Percentiles rank a stretch among this genome's conserved stretches.
Evolutionary conservation across 2,113 vertebrate species (phyloP).

Genomic region (Sminthopsis crassicaudata): DNA sequence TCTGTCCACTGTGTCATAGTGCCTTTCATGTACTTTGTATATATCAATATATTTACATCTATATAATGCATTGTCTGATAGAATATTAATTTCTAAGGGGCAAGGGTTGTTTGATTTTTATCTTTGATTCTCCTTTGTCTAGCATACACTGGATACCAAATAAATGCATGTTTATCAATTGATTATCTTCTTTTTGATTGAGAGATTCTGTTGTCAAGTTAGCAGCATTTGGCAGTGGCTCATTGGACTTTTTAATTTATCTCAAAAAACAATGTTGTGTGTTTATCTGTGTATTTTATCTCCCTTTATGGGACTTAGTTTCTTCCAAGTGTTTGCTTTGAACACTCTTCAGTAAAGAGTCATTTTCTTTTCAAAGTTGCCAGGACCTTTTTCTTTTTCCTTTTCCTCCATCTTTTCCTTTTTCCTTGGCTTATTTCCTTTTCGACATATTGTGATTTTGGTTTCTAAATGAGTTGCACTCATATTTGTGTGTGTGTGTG

Average conservation of each 20-base stretch:
- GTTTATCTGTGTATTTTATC: conserved; percentile 37
- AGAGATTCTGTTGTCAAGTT: background rate
- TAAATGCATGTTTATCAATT: background rate
- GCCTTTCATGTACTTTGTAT: background rate
- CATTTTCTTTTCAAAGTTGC: conserved; percentile 51
- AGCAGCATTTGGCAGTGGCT: conserved; percentile 39
- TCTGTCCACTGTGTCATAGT: background rate
- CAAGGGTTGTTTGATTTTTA: background rate
- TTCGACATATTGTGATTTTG: conserved; percentile 49
- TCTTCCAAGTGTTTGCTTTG: conserved; percentile 63
- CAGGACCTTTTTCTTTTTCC: conserved; percentile 45
- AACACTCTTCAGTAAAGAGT: conserved; percentile 55
- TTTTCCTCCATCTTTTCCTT: conserved; percentile 7
- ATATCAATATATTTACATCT: background rate
- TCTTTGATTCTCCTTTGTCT: background rate
- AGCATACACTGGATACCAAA: background rate
- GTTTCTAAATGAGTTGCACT: background rate
- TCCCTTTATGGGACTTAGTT: conserved; percentile 59
- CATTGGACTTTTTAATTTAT: conserved; percentile 69
- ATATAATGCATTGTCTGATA: background rate
- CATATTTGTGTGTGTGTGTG: background rate
- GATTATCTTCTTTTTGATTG: background rate
- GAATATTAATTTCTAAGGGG: background rate
- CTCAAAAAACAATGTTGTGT: conserved; percentile 76
- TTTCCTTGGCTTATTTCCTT: conserved; percentile 21